Evolutionary conservation across 2,888 invertebrate species (phyloP), one percentile per base, ranked within the genome.

Genomic region (Salpingus planirostris): DNA sequence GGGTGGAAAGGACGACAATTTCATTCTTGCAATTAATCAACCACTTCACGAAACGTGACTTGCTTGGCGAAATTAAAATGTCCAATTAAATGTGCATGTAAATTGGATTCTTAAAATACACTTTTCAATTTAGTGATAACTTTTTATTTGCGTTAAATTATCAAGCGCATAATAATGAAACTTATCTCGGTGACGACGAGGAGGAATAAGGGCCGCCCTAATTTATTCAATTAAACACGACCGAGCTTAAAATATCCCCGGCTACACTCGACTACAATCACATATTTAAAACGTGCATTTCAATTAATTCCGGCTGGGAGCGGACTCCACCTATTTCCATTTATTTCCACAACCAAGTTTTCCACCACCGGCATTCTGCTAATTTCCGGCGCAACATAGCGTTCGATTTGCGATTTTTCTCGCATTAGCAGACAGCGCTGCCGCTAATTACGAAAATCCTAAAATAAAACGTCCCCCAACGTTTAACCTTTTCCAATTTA

Each of bases 31-130:
- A 35, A 38, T 38, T 38, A 38, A 34, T 38, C 34, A 38, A 31
- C 15, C 38, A 38, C 38, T 39, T 36, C 31, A 22, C 38, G 29
- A 24, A 46, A 51, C 51, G 51, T 51, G 51, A 49, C 47, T 49
- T 27, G 49, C 41, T 43, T 48, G 43, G 42, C 37, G 38, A 46
- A 50, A 54, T 44, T 46, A 54, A 50, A 52, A 51, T 51, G 49
- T 52, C 54, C 52, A 54, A 54, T 54, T 54, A 52, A 51, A 46
- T 48, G 48, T 43, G 50, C 48, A 51, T 50, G 47, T 46, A 52
- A 51, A 51, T 51, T 50, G 49, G 50, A 49, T 50, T 45, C 49
- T 50, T 46, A 42, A 49, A 53, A 48, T 44, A 48, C 43, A 42
- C 44, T 44, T 40, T 46, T 43, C 44, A 43, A 48, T 47, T 42